phyloP scores from a whole-genome alignment of 2,888 invertebrate genomes.

The Crepidodera aurea region DNA sequence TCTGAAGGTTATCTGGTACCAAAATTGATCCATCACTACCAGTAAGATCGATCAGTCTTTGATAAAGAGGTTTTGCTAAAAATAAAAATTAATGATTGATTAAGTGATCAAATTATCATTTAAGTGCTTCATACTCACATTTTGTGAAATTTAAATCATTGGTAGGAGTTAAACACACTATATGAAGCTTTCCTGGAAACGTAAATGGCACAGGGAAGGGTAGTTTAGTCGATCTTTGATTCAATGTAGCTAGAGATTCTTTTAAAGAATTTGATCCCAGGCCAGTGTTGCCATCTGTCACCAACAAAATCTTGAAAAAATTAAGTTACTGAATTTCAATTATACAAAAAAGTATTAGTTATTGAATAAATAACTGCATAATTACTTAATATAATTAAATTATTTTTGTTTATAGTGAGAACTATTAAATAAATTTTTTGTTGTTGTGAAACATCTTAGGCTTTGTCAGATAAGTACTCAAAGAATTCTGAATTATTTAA shows the following conservation, averaged over 20 bases:
- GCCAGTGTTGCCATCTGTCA: slow-evolving; percentile 81
- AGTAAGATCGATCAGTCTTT: slow-evolving; percentile 80
- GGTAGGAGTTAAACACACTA: slow-evolving; percentile 74
- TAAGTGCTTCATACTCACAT: slow-evolving; percentile 53
- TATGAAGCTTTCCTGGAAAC: slow-evolving; percentile 81
- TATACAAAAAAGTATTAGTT: slow-evolving; percentile 6
- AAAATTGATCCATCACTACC: slow-evolving; percentile 71
- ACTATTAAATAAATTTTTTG: no score
- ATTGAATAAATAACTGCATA: no score
- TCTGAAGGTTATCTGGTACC: slow-evolving; percentile 65
- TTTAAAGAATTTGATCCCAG: slow-evolving; percentile 71
- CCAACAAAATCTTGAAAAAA: slow-evolving; percentile 68
- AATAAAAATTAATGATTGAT: slow-evolving; percentile 36
- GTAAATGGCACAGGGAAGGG: slow-evolving; percentile 79
- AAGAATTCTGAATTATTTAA: no score
- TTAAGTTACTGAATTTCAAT: no score
- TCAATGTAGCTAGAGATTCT: slow-evolving; percentile 64
- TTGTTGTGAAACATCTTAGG: no score
- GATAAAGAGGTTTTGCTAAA: slow-evolving; percentile 75
- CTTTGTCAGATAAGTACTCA: no score
- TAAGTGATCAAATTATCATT: slow-evolving; percentile 33
- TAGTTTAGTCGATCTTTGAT: slow-evolving; percentile 60
- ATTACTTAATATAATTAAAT: no score
- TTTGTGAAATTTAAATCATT: slow-evolving; percentile 67
- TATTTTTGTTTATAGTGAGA: no score